Conservation (phyloP, 2,797 vertebrate species). For the Coilia nasus region DNA sequence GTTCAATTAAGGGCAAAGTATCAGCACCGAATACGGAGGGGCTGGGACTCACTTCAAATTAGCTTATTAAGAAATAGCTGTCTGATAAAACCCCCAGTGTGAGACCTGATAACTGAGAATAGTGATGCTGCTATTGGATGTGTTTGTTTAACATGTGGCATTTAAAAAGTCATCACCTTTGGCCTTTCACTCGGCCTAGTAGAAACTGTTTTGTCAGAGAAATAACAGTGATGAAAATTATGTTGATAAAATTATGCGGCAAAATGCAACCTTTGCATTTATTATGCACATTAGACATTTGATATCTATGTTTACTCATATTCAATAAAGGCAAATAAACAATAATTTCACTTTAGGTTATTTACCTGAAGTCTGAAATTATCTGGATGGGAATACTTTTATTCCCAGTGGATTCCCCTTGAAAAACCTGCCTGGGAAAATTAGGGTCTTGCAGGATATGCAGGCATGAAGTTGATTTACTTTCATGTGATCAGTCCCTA, state of each 20-base stretch:
- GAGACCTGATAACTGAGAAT: too few species aligned
- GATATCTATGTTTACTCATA: background rate
- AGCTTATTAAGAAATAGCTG: background rate
- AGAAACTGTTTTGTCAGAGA: too few species aligned
- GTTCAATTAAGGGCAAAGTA: background rate
- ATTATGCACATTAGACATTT: background rate
- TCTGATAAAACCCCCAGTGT: too few species aligned
- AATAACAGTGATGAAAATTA: too few species aligned
- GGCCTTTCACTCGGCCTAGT: too few species aligned
- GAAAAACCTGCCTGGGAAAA: background rate
- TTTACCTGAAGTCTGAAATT: background rate
- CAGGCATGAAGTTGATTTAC: slow-evolving; percentile 32
- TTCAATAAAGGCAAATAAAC: background rate
- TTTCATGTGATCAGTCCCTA: background rate
- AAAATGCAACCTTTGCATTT: too few species aligned
- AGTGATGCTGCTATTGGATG: background rate
- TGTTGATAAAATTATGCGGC: too few species aligned
- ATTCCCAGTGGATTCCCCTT: background rate
- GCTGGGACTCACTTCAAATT: background rate
- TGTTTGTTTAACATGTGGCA: too few species aligned
- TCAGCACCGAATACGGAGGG: background rate
- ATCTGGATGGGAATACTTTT: background rate
- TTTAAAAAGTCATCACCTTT: too few species aligned
- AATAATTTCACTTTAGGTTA: too few species aligned
- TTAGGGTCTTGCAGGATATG: slow-evolving; percentile 42